These are phyloP conservation scores for Drosophila willistoni DNA, from an alignment of 1,140 invertebrate species.

Conservation along the genomic window DNA sequence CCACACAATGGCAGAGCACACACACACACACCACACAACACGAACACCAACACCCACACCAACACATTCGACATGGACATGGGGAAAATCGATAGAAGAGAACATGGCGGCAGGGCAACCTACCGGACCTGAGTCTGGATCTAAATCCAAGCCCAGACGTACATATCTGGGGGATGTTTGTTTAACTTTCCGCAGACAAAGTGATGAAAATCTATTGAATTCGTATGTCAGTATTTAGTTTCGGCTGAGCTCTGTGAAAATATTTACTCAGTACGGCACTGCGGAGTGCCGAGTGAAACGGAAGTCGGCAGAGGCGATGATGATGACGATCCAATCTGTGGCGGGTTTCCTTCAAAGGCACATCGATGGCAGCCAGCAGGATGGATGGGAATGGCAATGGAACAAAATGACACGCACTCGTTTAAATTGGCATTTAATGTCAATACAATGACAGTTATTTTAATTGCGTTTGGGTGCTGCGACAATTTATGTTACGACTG, in stretches of 20 bases:
- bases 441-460: slow-evolving; percentile 82
- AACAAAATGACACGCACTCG: slow-evolving; percentile 73
- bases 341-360: not conserved
- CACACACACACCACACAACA: slow-evolving; percentile 2
- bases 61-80: slow-evolving; percentile 11
- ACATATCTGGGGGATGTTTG: slow-evolving; percentile 71
- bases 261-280: slow-evolving; percentile 53
- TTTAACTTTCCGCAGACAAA: slow-evolving; percentile 76
- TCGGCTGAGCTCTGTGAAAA: slow-evolving; percentile 55
- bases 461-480: slow-evolving; percentile 79
- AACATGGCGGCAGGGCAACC: slow-evolving; percentile 29
- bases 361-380: not conserved
- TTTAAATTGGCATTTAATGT: slow-evolving; percentile 82
- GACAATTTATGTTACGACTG: slow-evolving; percentile 72
- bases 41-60: slow-evolving; percentile 1
- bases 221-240: slow-evolving; percentile 35
- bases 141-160: slow-evolving; percentile 19
- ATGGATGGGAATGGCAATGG: slow-evolving; percentile 17
- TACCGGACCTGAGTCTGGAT: slow-evolving; percentile 23
- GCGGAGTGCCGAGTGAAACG: slow-evolving; percentile 60
- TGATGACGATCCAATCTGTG: slow-evolving; percentile 32
- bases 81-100: slow-evolving; percentile 70
- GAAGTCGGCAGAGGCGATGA: slow-evolving; percentile 48
- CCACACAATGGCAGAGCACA: slow-evolving; percentile 23
- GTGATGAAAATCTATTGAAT: slow-evolving; percentile 80